These are phyloP conservation scores for Gasteruption jaculator DNA, from an alignment of 2,888 invertebrate genomes.

Conservation along the genomic window DNA sequence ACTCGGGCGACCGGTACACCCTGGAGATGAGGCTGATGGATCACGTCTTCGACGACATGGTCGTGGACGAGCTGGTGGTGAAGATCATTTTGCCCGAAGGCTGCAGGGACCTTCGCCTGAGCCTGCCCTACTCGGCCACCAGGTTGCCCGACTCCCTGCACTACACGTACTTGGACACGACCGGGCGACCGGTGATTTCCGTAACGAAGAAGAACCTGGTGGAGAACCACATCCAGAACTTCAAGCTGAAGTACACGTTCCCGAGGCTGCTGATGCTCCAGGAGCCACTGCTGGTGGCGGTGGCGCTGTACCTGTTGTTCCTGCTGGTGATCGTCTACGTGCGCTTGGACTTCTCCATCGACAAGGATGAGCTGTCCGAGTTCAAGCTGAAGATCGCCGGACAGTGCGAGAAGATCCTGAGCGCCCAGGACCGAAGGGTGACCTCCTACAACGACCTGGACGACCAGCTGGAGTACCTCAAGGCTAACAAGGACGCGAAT, in stretches of 20 bases:
- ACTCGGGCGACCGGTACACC: constrained; percentile 72
- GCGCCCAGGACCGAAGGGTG: constrained; percentile 59
- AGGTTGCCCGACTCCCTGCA: constrained; percentile 72
- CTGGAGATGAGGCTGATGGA: constrained; percentile 93
- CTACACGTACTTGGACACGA: constrained; percentile 92
- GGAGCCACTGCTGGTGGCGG: constrained; percentile 86
- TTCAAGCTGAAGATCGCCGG: constrained; percentile 51
- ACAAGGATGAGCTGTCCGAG: constrained; percentile 61
- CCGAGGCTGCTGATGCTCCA: constrained; percentile 81
- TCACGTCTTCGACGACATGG: constrained; percentile 95
- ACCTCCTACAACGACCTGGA: constrained; percentile 60
- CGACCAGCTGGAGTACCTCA: constrained; percentile 59
- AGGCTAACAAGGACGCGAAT: constrained; percentile 58
- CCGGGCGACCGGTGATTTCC: constrained; percentile 84
- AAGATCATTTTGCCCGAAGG: constrained; percentile 94
- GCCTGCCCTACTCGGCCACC: constrained; percentile 76
- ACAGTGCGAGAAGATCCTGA: constrained; percentile 56
- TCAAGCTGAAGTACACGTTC: constrained; percentile 86
- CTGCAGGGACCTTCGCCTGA: constrained; percentile 73
- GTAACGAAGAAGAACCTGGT: constrained; percentile 82
- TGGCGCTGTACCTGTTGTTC: constrained; percentile 87
- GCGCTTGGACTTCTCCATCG: constrained; percentile 92
- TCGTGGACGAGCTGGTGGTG: constrained; percentile 82
- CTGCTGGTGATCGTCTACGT: constrained; percentile 89
- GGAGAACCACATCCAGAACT: constrained; percentile 94